Base-by-base conservation (phyloP, 92 coral and sea anemone genomes). In the Umimayanthus chanpuru region DNA sequence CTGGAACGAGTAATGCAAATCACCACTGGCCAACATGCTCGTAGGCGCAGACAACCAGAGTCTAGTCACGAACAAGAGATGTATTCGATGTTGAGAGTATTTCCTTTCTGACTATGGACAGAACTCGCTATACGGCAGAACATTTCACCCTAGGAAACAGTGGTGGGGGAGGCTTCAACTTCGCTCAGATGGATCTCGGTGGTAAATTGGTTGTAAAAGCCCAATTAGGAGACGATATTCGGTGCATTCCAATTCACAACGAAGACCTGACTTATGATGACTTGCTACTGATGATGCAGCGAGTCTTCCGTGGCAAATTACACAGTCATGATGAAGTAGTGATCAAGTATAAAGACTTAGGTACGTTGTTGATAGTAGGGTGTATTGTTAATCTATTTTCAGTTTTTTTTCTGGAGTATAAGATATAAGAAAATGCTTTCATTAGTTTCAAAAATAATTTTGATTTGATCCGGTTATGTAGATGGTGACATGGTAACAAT, bases 401-500 rank as follows among this genome's bases (percentile, higher is more conserved):
- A 36, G 47, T 72, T 74, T 71, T 23, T 40, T 21, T 20, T 49
- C n/a, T 53, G 26, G 56, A 26, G 1, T 15, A 9, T 8, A 56
- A 30, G 10, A 2, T 20, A 28, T 68, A 11, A 72, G 43, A 44
- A 50, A 44, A 5, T 3, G 10, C 4, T n/a, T 20, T 9, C n/a
- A n/a, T n/a, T n/a, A n/a, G n/a, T n/a, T n/a, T n/a, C 9, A 5
- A 23, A 23, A 26, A 26, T 20, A 61, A 4, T 15, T 39, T 61
- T 53, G 58, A 18, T 49, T 36, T 80, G 26, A 32, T 32, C 30
- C 44, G 71, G 44, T 79, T 78, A 71, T 88, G 70, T 67, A 97
- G 99, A 97, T 92, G 99, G 99, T 68, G 99, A 97, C 72, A 90
- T 97, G 82, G 91, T 97, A n/a, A 97, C 99, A 28, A 97, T 97